phyloP scores from a whole-genome alignment of 1,140 invertebrate genomes.

The Trachymyrmex cornetzi region DNA sequence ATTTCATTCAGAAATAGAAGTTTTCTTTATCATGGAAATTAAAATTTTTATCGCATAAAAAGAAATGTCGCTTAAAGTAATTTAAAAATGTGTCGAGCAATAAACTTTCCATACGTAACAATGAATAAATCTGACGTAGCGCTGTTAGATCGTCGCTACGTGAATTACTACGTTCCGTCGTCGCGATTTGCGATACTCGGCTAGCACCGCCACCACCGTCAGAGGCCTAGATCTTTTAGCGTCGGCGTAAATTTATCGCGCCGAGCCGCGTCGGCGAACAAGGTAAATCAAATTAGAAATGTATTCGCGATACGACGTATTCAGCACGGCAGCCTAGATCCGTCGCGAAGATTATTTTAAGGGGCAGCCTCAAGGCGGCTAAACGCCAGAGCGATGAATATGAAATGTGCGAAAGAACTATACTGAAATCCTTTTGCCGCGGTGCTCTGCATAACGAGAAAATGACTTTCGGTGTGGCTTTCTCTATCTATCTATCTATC shows the following conservation, averaged over 20 bases:
- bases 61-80: not conserved
- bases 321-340: slow-evolving; percentile 50
- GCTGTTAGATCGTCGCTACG: not conserved
- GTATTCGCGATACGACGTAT: slow-evolving; percentile 55
- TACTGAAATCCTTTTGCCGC: slow-evolving; percentile 57
- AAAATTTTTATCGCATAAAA: slow-evolving; percentile 16
- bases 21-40: not conserved
- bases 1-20: not conserved
- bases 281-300: slow-evolving; percentile 63
- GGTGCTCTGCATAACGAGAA: slow-evolving; percentile 63
- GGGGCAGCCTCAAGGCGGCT: slow-evolving; percentile 40
- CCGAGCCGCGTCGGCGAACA: slow-evolving; percentile 30
- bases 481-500: not conserved
- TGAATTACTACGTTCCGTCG: slow-evolving; percentile 24
- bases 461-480: slow-evolving; percentile 50
- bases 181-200: slow-evolving; percentile 6
- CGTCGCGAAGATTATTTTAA: slow-evolving; percentile 54
- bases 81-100: slow-evolving; percentile 4
- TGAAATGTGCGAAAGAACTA: slow-evolving; percentile 55
- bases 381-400: slow-evolving; percentile 57
- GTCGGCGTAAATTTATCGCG: slow-evolving; percentile 44
- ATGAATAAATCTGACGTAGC: not conserved
- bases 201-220: not conserved
- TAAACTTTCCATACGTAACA: not conserved
- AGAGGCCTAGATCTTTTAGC: slow-evolving; percentile 23